Conservation (phyloP, 2,888 invertebrate genomes). For the Zonitis immaculata region DNA sequence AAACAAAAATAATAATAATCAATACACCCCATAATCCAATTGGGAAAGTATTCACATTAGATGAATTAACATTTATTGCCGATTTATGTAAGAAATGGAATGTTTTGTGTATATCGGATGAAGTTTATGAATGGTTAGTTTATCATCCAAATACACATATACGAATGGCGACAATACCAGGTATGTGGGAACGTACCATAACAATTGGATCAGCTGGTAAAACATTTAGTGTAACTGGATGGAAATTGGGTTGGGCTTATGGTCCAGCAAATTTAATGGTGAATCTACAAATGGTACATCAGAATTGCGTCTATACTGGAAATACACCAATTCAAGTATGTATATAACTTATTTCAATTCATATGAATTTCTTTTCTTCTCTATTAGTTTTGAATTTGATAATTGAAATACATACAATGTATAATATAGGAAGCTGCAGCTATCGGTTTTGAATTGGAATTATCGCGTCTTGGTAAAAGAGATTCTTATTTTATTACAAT, state of each 20-base stretch:
- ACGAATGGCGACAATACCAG: constrained; percentile 88
- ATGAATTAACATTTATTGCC: constrained; percentile 74
- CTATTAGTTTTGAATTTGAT: too few species aligned
- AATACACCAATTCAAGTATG: constrained; percentile 76
- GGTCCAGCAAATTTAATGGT: constrained; percentile 76
- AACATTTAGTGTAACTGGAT: constrained; percentile 96
- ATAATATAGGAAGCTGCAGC: constrained; percentile 85
- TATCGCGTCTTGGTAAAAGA: constrained; percentile 61
- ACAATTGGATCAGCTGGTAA: constrained; percentile 98
- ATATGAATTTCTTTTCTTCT: too few species aligned
- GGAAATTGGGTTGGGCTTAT: constrained; percentile 97
- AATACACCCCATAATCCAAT: constrained; percentile 98
- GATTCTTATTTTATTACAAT: constrained; percentile 82
- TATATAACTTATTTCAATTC: neutral
- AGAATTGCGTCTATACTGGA: constrained; percentile 91
- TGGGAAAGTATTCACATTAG: constrained; percentile 77
- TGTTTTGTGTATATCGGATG: constrained; percentile 88
- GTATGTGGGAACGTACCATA: constrained; percentile 96
- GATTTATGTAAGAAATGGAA: constrained; percentile 89
- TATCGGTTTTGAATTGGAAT: constrained; percentile 80
- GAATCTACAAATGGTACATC: constrained; percentile 85
- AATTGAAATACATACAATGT: too few species aligned
- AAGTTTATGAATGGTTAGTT: constrained; percentile 98
- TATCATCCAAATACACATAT: constrained; percentile 79
- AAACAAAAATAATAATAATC: constrained; percentile 92